Evolutionary conservation across 2,797 vertebrate genomes (phyloP).

Genomic region (Trematomus bernacchii): DNA sequence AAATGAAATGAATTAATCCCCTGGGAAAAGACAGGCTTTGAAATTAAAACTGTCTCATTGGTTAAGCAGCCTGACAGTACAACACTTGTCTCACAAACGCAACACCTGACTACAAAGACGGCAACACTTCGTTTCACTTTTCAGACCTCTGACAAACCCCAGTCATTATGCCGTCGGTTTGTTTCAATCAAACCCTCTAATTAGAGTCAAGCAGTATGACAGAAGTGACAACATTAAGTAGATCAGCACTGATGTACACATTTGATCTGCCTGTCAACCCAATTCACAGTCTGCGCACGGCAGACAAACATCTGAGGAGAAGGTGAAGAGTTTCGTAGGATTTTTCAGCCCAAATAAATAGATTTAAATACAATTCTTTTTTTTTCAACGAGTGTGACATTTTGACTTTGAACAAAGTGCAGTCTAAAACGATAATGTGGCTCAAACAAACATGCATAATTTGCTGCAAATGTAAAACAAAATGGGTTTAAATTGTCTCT

Average conservation of each 20-base stretch:
- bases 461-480: no score
- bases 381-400: no score
- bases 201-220: conserved; percentile 37
- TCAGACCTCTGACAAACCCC: conserved; percentile 41
- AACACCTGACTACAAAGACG: conserved; percentile 27
- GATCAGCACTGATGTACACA: conserved; percentile 35
- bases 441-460: no score
- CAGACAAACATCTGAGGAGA: conserved; percentile 8
- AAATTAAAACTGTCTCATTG: conserved; percentile 57
- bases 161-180: conserved; percentile 39
- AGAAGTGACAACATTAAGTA: conserved; percentile 49
- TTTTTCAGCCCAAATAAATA: not conserved
- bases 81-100: conserved; percentile 46
- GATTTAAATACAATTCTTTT: no score
- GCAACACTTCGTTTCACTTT: conserved; percentile 25
- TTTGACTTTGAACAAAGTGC: no score
- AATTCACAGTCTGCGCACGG: conserved; percentile 21
- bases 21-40: conserved; percentile 49
- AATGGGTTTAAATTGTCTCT: no score
- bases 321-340: conserved; percentile 19
- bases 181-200: conserved; percentile 54
- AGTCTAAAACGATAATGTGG: no score
- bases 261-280: conserved; percentile 53
- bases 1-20: conserved; percentile 64
- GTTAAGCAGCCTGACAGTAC: conserved; percentile 38